These are phyloP conservation scores for Anguilla megastoma DNA, from an alignment of 2,797 vertebrate species.

Conservation along the genomic window DNA sequence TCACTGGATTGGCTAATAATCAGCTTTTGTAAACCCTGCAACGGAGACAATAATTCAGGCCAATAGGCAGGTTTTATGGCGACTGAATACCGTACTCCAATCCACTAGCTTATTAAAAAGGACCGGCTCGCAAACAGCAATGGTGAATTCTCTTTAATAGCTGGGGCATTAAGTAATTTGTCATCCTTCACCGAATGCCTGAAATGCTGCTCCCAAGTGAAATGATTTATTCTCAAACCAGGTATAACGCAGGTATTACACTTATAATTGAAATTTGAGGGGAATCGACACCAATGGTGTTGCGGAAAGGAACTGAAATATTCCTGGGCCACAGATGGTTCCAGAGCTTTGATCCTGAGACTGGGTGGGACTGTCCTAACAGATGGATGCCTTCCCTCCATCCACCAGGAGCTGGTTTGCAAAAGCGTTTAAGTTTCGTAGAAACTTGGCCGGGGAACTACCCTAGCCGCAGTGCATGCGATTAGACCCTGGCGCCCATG, in stretches of 20 bases:
- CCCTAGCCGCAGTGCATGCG: neutral
- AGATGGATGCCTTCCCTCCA: neutral
- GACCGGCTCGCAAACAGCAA: neutral
- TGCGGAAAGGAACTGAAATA: neutral
- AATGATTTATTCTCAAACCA: neutral
- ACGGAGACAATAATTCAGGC: neutral
- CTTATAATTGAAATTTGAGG: neutral
- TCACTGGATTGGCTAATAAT: neutral
- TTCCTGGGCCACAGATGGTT: neutral
- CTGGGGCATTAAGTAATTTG: conserved; percentile 12
- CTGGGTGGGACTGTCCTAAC: neutral
- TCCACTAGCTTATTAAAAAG: neutral
- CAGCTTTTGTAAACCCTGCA: neutral
- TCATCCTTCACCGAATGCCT: neutral
- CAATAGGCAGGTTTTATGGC: neutral
- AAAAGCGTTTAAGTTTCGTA: neutral
- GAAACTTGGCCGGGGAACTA: neutral
- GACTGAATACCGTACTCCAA: conserved; percentile 6
- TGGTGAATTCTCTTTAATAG: conserved; percentile 8
- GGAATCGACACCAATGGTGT: neutral
- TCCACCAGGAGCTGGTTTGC: neutral
- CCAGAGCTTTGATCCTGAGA: neutral
- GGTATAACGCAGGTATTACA: conserved; percentile 8
- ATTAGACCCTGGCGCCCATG: neutral
- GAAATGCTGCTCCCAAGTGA: conserved; percentile 6